Evolutionary conservation across 2,888 invertebrate species (phyloP).

Genomic region (Sphaeridia pumilis): DNA sequence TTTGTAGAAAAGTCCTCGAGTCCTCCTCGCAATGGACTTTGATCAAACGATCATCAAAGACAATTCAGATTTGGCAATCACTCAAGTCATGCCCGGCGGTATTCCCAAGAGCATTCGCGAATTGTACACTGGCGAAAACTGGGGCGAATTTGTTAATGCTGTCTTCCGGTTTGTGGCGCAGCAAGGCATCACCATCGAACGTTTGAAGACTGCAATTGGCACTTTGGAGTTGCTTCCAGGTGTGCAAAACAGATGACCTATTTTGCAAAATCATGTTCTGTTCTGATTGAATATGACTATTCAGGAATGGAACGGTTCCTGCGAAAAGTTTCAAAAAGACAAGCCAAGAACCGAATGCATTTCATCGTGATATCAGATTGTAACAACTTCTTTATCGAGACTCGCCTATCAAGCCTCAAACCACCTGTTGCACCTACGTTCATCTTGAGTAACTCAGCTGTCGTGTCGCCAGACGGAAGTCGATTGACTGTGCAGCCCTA

Average conservation of each 20-base stretch:
- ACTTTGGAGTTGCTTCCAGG: too few relatives aligned
- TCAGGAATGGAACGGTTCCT: constrained; percentile 29
- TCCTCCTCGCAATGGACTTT: constrained; percentile 69
- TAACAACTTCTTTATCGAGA: constrained; percentile 39
- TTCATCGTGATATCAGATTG: constrained; percentile 67
- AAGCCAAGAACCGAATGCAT: too few relatives aligned
- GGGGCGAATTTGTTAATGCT: too few relatives aligned
- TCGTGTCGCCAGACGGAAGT: constrained; percentile 16
- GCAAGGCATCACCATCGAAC: too few relatives aligned
- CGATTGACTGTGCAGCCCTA: constrained; percentile 28
- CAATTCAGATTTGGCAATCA: constrained; percentile 58
- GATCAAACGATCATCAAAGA: constrained; percentile 64
- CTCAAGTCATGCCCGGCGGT: too few relatives aligned
- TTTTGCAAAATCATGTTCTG: too few relatives aligned
- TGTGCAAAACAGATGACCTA: too few relatives aligned
- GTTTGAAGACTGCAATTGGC: too few relatives aligned
- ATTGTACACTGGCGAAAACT: too few relatives aligned
- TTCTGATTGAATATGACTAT: background rate
- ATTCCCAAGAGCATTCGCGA: too few relatives aligned
- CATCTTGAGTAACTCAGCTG: constrained; percentile 11
- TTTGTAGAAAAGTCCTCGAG: too few relatives aligned
- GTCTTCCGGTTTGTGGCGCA: too few relatives aligned
- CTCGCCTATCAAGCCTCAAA: constrained; percentile 17
- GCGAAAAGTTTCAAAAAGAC: constrained; percentile 22
- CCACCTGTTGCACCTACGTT: constrained; percentile 20